phyloP scores from a whole-genome alignment of 2,888 invertebrate species.

The Rhamnusium bicolor region DNA sequence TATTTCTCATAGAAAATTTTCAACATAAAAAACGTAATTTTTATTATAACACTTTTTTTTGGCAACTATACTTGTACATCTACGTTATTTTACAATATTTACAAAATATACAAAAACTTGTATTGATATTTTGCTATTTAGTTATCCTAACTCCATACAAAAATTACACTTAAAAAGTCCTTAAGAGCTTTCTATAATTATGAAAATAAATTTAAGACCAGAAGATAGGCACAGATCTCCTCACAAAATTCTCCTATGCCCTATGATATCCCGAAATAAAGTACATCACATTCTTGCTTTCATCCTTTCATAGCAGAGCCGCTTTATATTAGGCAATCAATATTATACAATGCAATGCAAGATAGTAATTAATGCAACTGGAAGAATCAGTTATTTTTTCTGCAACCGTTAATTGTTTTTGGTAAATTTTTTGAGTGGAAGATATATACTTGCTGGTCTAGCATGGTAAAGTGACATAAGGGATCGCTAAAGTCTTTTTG shows the following conservation, averaged over 20 bases:
- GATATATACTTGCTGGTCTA: too few relatives aligned
- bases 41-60: constrained; percentile 54
- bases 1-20: constrained; percentile 55
- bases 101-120: constrained; percentile 52
- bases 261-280: neutral
- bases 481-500: too few relatives aligned
- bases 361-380: too few relatives aligned
- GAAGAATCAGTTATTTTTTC: too few relatives aligned
- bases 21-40: constrained; percentile 60
- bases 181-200: neutral
- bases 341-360: too few relatives aligned
- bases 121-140: constrained; percentile 33
- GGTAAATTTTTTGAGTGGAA: too few relatives aligned
- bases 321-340: too few relatives aligned
- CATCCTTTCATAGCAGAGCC: too few relatives aligned
- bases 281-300: too few relatives aligned
- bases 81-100: constrained; percentile 62
- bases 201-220: neutral
- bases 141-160: constrained; percentile 14
- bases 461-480: too few relatives aligned
- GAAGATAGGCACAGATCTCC: neutral
- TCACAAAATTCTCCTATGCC: neutral
- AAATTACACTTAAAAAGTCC: constrained; percentile 29
- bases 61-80: constrained; percentile 61
- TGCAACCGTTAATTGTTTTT: too few relatives aligned